phyloP scores from a whole-genome alignment of 2,797 vertebrate genomes.

The Sitta carolinensis region DNA sequence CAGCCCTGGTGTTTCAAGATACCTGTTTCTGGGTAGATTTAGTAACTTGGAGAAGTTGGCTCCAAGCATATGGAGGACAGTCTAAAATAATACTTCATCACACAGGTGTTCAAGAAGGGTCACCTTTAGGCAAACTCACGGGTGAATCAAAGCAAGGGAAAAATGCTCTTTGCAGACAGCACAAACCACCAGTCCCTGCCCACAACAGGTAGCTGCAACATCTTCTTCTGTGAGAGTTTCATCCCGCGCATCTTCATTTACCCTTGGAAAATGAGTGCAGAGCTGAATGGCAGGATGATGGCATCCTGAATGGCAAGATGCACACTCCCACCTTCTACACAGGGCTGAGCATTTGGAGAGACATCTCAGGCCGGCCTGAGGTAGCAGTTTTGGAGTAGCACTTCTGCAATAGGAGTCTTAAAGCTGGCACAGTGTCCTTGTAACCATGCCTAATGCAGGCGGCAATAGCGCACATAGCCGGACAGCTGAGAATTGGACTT shows the following conservation, averaged over 20 bases:
- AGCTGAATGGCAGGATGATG: not conserved
- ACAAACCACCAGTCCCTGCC: accelerated
- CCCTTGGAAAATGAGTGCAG: not conserved
- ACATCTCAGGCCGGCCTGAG: not conserved
- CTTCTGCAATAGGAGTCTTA: not conserved
- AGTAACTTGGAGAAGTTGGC: not conserved
- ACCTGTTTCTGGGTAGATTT: not conserved
- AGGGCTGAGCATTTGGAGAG: not conserved
- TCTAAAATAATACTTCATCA: not conserved
- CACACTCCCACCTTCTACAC: not conserved
- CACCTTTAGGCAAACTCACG: not conserved
- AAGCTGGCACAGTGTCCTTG: not conserved
- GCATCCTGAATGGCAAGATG: not conserved
- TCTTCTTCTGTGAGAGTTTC: not conserved
- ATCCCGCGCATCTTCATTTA: not conserved
- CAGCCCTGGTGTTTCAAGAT: not conserved
- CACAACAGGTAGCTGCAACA: not conserved
- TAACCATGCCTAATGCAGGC: not conserved
- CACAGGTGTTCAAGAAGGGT: not conserved
- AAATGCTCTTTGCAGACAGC: not conserved
- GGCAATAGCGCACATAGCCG: not conserved
- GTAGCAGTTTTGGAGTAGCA: not conserved
- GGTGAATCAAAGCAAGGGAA: not conserved
- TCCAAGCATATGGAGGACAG: not conserved
- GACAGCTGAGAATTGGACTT: not conserved